A percentile compares a stretch with the other conserved stretches of the same genome.
These are phyloP conservation scores for Melierax canorus DNA, from an alignment of 2,113 vertebrate species.

Conservation along the genomic window DNA sequence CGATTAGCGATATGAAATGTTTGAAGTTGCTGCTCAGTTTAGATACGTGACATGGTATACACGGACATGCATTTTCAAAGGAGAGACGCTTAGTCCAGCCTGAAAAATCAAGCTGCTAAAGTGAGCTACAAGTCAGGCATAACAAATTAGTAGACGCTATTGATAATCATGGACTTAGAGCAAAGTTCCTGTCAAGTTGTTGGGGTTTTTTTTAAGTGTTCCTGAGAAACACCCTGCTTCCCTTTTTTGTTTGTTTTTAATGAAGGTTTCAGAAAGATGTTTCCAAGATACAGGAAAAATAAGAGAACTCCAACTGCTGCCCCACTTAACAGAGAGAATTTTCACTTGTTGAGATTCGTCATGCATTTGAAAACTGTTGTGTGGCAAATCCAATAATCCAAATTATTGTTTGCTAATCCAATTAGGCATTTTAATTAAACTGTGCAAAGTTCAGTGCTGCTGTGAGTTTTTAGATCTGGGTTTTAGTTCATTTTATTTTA, in stretches of 20 bases:
- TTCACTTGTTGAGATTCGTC: background rate
- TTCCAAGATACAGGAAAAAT: background rate
- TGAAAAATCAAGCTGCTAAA: background rate
- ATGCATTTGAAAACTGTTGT: background rate
- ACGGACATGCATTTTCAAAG: background rate
- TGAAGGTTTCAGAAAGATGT: background rate
- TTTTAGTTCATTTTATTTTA: background rate
- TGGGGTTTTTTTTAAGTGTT: background rate
- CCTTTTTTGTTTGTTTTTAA: background rate
- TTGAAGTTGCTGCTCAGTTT: background rate
- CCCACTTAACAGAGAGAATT: background rate
- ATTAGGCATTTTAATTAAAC: slow-evolving; percentile 21
- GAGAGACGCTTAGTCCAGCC: background rate
- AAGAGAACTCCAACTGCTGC: background rate
- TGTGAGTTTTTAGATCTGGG: background rate
- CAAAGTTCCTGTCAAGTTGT: background rate
- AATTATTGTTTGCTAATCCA: slow-evolving; percentile 31
- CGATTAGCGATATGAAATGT: background rate
- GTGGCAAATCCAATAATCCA: slow-evolving; percentile 21
- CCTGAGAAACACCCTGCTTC: background rate
- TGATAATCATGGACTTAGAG: background rate
- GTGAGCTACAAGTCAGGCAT: background rate
- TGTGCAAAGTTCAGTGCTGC: background rate
- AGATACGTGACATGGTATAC: background rate
- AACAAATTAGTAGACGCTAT: background rate